A percentile compares a stretch with the other conserved stretches of the same genome.
Conservation (phyloP, 2,113 vertebrate genomes). For the Stercorarius parasiticus region DNA sequence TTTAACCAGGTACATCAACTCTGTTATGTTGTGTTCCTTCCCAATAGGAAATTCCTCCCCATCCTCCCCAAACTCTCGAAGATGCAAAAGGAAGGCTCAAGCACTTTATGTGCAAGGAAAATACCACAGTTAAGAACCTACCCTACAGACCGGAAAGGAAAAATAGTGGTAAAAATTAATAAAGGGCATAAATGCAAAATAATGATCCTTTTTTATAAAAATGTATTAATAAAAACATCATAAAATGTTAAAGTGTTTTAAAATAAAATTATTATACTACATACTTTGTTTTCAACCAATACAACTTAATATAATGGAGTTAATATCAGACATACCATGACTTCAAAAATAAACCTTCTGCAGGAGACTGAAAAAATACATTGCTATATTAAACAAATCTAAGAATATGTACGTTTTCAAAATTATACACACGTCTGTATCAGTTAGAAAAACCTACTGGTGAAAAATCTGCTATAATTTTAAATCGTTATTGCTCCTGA, state of each 20-base stretch:
- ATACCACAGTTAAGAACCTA: not conserved
- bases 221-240: not conserved
- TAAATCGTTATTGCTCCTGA: not conserved
- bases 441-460: not conserved
- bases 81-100: not conserved
- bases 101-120: not conserved
- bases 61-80: not conserved
- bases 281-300: not conserved
- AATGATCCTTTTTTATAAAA: not conserved
- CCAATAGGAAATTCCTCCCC: too few relatives aligned
- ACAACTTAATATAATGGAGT: not conserved
- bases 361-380: not conserved
- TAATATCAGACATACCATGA: not conserved
- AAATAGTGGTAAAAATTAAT: not conserved
- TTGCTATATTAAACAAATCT: not conserved
- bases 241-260: not conserved
- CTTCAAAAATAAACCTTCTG: not conserved
- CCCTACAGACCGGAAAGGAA: not conserved
- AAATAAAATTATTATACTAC: not conserved
- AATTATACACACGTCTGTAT: not conserved
- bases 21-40: not conserved
- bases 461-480: not conserved
- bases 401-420: not conserved
- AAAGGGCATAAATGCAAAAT: not conserved
- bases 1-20: not conserved